phyloP scores from a whole-genome alignment of 2,888 invertebrate species.

The Exephanes ischioxanthus region DNA sequence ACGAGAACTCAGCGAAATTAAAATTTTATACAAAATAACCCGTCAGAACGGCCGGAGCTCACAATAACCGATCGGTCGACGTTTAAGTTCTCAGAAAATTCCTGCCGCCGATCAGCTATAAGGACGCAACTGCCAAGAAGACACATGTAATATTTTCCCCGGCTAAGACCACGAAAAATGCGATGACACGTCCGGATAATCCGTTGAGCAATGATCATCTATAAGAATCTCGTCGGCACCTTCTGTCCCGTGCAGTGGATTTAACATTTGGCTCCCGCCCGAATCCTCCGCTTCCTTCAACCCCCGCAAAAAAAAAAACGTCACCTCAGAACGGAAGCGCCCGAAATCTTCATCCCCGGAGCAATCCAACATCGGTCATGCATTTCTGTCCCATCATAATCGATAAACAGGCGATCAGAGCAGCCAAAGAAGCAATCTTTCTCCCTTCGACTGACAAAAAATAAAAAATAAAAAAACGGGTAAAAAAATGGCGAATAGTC shows the following conservation, averaged over 20 bases:
- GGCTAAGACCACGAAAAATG: constrained; percentile 66
- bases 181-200: constrained; percentile 69
- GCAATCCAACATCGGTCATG: constrained; percentile 20
- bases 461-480: constrained; percentile 66
- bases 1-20: constrained; percentile 34
- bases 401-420: constrained; percentile 37
- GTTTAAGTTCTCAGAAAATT: constrained; percentile 39
- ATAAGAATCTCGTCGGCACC: constrained; percentile 74
- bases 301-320: constrained; percentile 17
- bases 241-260: constrained; percentile 79
- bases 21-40: constrained; percentile 47
- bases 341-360: constrained; percentile 23
- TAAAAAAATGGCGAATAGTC: constrained; percentile 68
- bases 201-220: constrained; percentile 71
- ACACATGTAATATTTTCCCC: constrained; percentile 56
- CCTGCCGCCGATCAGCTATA: constrained; percentile 41
- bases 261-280: constrained; percentile 75
- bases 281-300: constrained; percentile 31
- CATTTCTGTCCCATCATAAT: constrained; percentile 56
- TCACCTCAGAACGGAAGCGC: constrained; percentile 13
- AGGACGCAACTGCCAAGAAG: constrained; percentile 51
- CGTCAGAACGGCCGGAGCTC: constrained; percentile 1
- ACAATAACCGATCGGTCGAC: constrained; percentile 40
- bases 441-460: constrained; percentile 69
- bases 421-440: constrained; percentile 32